phyloP scores from a whole-genome alignment of 2,888 invertebrate genomes.

The Brenthis hecate region DNA sequence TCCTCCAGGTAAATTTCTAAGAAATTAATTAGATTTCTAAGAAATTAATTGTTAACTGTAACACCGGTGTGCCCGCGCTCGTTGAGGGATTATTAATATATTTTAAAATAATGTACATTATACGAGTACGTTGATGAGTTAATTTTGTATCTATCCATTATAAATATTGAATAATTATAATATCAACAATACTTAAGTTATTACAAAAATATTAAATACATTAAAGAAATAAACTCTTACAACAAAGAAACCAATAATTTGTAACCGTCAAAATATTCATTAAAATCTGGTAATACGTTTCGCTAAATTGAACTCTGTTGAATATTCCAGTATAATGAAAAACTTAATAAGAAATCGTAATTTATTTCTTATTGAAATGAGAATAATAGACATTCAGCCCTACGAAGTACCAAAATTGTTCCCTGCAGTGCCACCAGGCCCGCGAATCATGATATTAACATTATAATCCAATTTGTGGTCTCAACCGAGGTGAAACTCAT shows the following conservation, averaged over 20 bases:
- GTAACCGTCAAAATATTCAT: slow-evolving; percentile 59
- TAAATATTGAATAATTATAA: too few species aligned
- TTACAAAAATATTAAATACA: too few species aligned
- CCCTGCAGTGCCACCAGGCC: slow-evolving; percentile 57
- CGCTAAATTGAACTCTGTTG: slow-evolving; percentile 72
- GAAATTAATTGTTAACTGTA: too few species aligned
- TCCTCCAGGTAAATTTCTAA: too few species aligned
- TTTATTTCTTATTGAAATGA: slow-evolving; percentile 82
- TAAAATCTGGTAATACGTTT: slow-evolving; percentile 66
- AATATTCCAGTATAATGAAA: slow-evolving; percentile 75
- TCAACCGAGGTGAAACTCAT: slow-evolving; percentile 73
- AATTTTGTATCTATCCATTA: too few species aligned
- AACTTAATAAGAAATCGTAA: slow-evolving; percentile 81
- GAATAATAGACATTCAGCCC: slow-evolving; percentile 75
- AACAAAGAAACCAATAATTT: slow-evolving; percentile 35
- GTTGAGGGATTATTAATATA: too few species aligned
- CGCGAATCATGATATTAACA: slow-evolving; percentile 74
- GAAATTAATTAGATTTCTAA: too few species aligned
- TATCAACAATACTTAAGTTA: too few species aligned
- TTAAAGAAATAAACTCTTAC: not conserved
- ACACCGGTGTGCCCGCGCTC: too few species aligned
- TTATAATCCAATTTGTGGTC: slow-evolving; percentile 79
- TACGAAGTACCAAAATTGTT: slow-evolving; percentile 68
- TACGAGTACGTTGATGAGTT: too few species aligned
- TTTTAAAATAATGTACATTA: too few species aligned